Conservation (phyloP, 2,797 vertebrate genomes). For the Leucoraja ocellata region DNA sequence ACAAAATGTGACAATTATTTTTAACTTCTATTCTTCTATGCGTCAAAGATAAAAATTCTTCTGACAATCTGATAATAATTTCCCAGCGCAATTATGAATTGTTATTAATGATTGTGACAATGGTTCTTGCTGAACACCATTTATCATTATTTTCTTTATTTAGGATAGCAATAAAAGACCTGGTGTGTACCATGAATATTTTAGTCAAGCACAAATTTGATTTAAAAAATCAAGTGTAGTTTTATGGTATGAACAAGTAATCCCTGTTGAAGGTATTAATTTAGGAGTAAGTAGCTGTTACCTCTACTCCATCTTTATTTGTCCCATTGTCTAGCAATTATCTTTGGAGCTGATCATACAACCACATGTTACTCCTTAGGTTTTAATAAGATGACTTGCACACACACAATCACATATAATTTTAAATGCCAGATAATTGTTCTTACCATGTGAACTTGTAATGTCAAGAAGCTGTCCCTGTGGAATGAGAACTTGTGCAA, state of each 20-base stretch:
- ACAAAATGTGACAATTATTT: neutral
- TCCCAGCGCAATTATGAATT: neutral
- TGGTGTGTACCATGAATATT: neutral
- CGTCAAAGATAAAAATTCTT: neutral
- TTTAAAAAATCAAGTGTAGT: neutral
- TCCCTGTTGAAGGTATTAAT: too few species aligned
- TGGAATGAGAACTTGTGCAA: conserved; percentile 64
- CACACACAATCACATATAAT: neutral
- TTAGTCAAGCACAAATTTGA: neutral
- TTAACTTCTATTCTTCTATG: neutral
- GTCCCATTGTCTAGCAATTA: neutral
- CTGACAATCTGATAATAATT: neutral
- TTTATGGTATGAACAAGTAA: neutral
- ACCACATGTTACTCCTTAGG: neutral
- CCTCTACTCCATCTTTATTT: neutral
- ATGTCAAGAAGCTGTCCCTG: conserved; percentile 58
- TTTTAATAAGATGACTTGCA: neutral
- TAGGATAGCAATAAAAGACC: neutral
- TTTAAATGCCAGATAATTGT: neutral
- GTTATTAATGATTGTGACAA: neutral
- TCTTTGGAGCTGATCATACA: neutral
- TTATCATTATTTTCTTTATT: neutral
- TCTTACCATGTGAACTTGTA: conserved; percentile 52
- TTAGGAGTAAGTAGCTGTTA: too few species aligned
- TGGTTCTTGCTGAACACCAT: neutral